A percentile compares a stretch with the other conserved stretches of the same genome.
These are phyloP conservation scores for Lydus trimaculatus DNA, from an alignment of 2,888 invertebrate genomes.

Conservation along the genomic window DNA sequence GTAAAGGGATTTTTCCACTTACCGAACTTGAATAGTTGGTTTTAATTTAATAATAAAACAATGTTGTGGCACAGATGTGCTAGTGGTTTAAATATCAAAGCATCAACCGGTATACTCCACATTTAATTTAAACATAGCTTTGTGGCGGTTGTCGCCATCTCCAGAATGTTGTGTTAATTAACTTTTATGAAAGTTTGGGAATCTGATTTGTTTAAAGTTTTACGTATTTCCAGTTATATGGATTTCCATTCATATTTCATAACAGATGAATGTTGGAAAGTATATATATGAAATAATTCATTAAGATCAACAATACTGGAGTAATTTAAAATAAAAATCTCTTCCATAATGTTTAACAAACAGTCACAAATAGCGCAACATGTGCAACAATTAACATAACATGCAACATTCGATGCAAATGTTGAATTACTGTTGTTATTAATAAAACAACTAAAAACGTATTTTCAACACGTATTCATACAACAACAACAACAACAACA, in stretches of 20 bases:
- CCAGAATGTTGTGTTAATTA: constrained; percentile 36
- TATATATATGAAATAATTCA: not conserved
- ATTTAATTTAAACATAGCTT: constrained; percentile 35
- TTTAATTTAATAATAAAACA: not conserved
- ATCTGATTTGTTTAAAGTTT: constrained; percentile 41
- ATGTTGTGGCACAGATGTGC: constrained; percentile 9
- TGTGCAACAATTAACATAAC: too few relatives aligned
- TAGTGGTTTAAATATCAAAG: constrained; percentile 24
- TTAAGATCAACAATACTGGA: not conserved
- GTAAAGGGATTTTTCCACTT: constrained; percentile 14
- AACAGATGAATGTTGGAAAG: constrained; percentile 8
- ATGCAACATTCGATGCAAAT: too few relatives aligned
- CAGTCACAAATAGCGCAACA: too few relatives aligned
- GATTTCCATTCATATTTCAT: constrained; percentile 35
- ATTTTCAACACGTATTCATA: not conserved
- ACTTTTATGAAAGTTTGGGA: constrained; percentile 42
- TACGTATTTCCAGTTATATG: constrained; percentile 27
- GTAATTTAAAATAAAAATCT: not conserved
- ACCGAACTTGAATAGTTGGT: constrained; percentile 22
- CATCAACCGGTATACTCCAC: constrained; percentile 19
- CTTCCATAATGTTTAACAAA: too few relatives aligned
- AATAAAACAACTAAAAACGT: not conserved
- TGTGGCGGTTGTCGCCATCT: constrained; percentile 32
- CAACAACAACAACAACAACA: not conserved
- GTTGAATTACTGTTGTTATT: not conserved